Percentiles rank a stretch among this genome's conserved stretches.
Evolutionary conservation across 2,797 vertebrate species (phyloP).

Genomic region (Etheostoma nigrum): DNA sequence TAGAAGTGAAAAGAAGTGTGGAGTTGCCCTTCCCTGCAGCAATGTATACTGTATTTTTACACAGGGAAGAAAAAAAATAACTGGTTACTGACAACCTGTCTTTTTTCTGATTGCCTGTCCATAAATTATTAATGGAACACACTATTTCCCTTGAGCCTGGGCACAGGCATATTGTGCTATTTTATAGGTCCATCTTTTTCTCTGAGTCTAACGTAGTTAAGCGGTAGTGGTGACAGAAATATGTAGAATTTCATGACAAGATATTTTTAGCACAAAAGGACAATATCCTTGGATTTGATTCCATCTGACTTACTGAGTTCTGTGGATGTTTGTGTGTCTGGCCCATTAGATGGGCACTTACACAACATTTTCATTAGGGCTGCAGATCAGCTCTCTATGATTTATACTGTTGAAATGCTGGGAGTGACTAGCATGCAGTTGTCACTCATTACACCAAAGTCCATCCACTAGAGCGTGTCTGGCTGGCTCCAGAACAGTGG

Average conservation of each 20-base stretch:
- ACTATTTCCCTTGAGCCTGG: conserved; percentile 61
- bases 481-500: conserved; percentile 53
- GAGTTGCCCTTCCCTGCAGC: conserved; percentile 59
- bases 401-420: conserved; percentile 60
- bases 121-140: conserved; percentile 82
- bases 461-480: conserved; percentile 51
- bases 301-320: conserved; percentile 17
- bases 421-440: conserved; percentile 57
- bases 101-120: conserved; percentile 69
- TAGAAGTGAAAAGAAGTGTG: conserved; percentile 39
- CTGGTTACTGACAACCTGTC: conserved; percentile 81
- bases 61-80: conserved; percentile 38
- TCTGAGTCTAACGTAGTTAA: conserved; percentile 38
- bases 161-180: conserved; percentile 62
- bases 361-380: conserved; percentile 58
- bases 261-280: conserved; percentile 36
- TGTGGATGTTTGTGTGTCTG: conserved; percentile 31
- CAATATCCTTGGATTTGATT: conserved; percentile 17
- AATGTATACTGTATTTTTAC: conserved; percentile 60
- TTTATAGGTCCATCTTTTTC: conserved; percentile 65
- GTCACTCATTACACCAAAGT: conserved; percentile 63
- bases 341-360: conserved; percentile 50
- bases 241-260: conserved; percentile 36
- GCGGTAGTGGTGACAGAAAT: conserved; percentile 38
- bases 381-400: conserved; percentile 49